Evolutionary conservation across 2,888 invertebrate species (phyloP).

Genomic region (Eledona agricola): DNA sequence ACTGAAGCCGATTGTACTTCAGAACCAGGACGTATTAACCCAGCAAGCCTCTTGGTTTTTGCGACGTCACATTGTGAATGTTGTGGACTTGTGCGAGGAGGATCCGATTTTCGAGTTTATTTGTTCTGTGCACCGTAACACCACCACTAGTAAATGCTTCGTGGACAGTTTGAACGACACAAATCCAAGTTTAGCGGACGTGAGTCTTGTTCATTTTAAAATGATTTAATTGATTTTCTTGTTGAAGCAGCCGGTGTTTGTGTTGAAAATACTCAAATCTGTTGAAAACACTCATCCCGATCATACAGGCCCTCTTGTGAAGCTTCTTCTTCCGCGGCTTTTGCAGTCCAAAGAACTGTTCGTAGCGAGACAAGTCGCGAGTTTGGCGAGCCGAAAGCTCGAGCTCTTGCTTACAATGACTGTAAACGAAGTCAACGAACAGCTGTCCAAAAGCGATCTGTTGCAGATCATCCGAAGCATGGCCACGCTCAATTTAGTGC

Average conservation of each 20-base stretch:
- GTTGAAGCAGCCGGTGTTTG: slow-evolving; percentile 69
- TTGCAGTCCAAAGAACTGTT: slow-evolving; percentile 69
- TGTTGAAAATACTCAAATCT: slow-evolving; percentile 74
- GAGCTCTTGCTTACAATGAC: slow-evolving; percentile 72
- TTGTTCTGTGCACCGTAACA: slow-evolving; percentile 69
- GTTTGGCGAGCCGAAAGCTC: slow-evolving; percentile 75
- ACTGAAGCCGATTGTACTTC: slow-evolving; percentile 48
- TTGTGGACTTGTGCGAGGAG: slow-evolving; percentile 72
- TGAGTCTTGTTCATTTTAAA: slow-evolving; percentile 42
- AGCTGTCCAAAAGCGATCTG: slow-evolving; percentile 75
- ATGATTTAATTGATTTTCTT: not conserved
- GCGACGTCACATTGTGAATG: slow-evolving; percentile 74
- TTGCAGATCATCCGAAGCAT: slow-evolving; percentile 71
- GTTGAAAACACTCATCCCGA: slow-evolving; percentile 73
- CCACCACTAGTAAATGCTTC: slow-evolving; percentile 75
- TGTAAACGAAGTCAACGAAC: slow-evolving; percentile 69
- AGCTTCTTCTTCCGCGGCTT: slow-evolving; percentile 65
- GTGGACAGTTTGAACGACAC: slow-evolving; percentile 74
- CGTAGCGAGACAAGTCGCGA: slow-evolving; percentile 75
- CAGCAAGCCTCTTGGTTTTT: slow-evolving; percentile 81
- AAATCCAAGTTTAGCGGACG: slow-evolving; percentile 55
- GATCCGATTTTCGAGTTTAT: slow-evolving; percentile 72
- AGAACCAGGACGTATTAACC: slow-evolving; percentile 74
- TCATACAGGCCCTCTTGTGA: slow-evolving; percentile 77
- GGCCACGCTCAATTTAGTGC: slow-evolving; percentile 67